Conservation (phyloP, 2,113 vertebrate genomes). For the Ondatra zibethicus region DNA sequence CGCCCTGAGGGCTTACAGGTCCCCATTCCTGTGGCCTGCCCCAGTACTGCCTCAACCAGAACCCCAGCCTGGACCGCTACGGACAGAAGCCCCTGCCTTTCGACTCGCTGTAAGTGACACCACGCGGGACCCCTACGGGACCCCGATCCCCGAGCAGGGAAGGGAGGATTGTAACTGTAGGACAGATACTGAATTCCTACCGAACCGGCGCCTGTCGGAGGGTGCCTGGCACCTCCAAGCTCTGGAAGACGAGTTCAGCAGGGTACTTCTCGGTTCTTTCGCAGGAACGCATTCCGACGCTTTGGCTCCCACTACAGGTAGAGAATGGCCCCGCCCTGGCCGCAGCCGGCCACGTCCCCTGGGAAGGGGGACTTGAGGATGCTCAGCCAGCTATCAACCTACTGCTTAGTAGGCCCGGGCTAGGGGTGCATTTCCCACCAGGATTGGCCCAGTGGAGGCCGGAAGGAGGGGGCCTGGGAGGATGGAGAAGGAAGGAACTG, state of each 20-base stretch:
- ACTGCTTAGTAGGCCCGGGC: background rate
- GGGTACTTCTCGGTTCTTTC: background rate
- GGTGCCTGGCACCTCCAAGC: background rate
- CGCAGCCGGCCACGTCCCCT: background rate
- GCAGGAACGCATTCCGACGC: constrained; percentile 78
- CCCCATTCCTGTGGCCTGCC: background rate
- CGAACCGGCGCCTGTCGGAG: background rate
- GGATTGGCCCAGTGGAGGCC: background rate
- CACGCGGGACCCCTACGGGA: too few relatives aligned
- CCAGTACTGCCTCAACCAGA: constrained; percentile 82
- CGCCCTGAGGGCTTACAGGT: background rate
- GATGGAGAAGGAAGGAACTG: background rate
- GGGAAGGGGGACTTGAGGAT: background rate
- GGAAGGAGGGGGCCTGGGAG: background rate
- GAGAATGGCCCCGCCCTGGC: background rate
- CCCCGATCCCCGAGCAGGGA: background rate
- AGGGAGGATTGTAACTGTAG: background rate
- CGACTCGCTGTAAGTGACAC: constrained; percentile 77
- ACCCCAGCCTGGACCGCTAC: constrained; percentile 78
- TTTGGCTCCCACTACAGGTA: constrained; percentile 83
- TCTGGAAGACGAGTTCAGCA: background rate
- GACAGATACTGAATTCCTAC: background rate
- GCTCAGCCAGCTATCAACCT: rapidly evolving
- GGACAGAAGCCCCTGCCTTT: constrained; percentile 82
- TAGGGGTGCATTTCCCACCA: background rate